Evolutionary conservation across 2,888 invertebrate genomes (phyloP).

Genomic region (Diogma glabrata): DNA sequence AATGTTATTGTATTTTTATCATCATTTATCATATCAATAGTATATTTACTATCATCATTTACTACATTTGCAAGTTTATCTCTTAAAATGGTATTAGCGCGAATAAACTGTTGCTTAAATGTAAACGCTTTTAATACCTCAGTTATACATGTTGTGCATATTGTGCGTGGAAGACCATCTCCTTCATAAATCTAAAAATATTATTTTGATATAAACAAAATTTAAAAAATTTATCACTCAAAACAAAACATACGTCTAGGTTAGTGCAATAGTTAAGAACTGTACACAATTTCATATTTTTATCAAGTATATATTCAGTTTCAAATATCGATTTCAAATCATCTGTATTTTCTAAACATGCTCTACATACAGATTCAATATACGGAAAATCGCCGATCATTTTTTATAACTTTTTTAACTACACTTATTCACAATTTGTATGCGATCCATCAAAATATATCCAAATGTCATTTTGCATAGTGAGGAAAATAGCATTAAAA

Average conservation of each 20-base stretch:
- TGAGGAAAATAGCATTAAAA: no score
- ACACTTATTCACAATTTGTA: no score
- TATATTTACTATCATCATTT: no score
- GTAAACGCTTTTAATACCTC: slow-evolving; percentile 3
- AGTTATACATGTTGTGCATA: background rate
- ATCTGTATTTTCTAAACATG: slow-evolving; percentile 7
- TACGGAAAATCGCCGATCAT: no score
- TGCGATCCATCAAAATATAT: no score
- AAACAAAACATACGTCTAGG: background rate
- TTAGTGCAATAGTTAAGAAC: slow-evolving; percentile 8
- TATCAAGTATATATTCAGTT: slow-evolving; percentile 3
- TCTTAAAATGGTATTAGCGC: slow-evolving; percentile 1
- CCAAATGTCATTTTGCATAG: no score
- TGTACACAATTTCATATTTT: slow-evolving; percentile 7
- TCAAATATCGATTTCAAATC: slow-evolving; percentile 1
- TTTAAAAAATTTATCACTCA: no score
- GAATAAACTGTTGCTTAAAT: slow-evolving; percentile 5
- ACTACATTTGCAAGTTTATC: background rate
- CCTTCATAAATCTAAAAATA: slow-evolving; percentile 4
- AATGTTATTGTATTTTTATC: slow-evolving; percentile 1
- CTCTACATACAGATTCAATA: background rate
- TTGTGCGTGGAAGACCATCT: background rate
- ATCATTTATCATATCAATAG: no score
- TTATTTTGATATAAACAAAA: no score
- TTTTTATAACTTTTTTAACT: no score